A percentile compares a stretch with the other conserved stretches of the same genome.
Evolutionary conservation across 2,797 vertebrate genomes (phyloP).

Genomic region (Hydrocynus forskahlii): DNA sequence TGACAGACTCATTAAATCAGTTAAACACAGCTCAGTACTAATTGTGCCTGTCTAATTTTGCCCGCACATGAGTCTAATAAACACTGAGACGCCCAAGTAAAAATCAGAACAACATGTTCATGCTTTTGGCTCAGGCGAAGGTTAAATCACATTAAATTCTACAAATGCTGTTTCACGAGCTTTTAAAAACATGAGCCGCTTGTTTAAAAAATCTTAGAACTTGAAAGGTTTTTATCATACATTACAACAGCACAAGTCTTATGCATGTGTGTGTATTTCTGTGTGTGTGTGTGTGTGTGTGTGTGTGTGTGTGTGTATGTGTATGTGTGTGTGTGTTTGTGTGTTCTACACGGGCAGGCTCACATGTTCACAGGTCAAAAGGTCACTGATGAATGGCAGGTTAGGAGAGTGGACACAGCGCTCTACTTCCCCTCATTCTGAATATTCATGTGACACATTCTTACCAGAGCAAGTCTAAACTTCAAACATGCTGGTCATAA

Average conservation of each 20-base stretch:
- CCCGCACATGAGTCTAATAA: slow-evolving; percentile 23
- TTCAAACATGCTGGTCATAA: slow-evolving; percentile 44
- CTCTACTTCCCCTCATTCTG: slow-evolving; percentile 32
- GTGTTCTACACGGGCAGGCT: too few relatives aligned
- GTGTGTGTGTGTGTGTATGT: too few relatives aligned
- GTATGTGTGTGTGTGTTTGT: too few relatives aligned
- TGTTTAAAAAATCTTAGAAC: background rate
- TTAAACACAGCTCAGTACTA: slow-evolving; percentile 34
- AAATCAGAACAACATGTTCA: slow-evolving; percentile 46
- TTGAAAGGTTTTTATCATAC: background rate
- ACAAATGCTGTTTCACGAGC: background rate
- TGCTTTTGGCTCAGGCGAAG: background rate
- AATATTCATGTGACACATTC: slow-evolving; percentile 32
- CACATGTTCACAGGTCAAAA: background rate
- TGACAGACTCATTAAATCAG: slow-evolving; percentile 33
- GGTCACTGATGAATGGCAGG: slow-evolving; percentile 21
- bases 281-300: too few relatives aligned
- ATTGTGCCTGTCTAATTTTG: slow-evolving; percentile 39
- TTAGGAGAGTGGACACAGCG: slow-evolving; percentile 33
- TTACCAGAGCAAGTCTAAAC: slow-evolving; percentile 37
- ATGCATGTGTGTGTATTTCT: too few relatives aligned
- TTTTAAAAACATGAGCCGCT: slow-evolving; percentile 23
- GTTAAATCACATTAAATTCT: background rate
- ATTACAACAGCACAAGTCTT: background rate
- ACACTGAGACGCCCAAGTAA: slow-evolving; percentile 28